phyloP scores from a whole-genome alignment of 2,113 vertebrate genomes.

The Rhipidura dahli region DNA sequence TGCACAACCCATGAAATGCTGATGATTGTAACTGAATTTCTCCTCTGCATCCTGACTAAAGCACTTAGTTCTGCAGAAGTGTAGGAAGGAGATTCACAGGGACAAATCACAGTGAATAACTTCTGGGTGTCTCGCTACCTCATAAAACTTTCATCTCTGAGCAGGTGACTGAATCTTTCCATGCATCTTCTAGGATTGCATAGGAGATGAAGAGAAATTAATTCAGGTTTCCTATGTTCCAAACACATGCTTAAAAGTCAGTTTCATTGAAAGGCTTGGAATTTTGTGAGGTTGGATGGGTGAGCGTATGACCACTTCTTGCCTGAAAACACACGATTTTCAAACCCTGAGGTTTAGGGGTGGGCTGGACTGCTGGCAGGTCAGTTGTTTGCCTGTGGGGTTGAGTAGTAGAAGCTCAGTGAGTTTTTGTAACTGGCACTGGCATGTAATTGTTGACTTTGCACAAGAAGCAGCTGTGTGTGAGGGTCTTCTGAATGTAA shows the following conservation, averaged over 20 bases:
- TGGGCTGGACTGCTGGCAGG: neutral
- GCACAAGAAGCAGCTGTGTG: neutral
- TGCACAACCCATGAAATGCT: neutral
- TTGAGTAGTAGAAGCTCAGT: neutral
- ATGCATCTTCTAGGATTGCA: neutral
- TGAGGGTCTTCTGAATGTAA: neutral
- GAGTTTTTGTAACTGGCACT: neutral
- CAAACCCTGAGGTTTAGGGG: neutral
- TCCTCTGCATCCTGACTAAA: neutral
- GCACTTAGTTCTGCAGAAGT: neutral
- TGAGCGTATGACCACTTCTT: neutral
- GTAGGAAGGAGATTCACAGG: neutral
- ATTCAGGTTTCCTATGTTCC: neutral
- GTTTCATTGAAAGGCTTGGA: neutral
- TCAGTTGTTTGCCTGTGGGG: neutral
- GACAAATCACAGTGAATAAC: neutral
- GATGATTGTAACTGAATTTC: neutral
- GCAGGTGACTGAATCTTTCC: neutral
- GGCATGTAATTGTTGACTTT: neutral
- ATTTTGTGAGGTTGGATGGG: neutral
- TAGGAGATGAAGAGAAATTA: neutral
- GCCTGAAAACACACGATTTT: neutral
- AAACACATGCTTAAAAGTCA: neutral
- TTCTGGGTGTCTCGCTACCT: neutral
- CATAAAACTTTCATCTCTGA: neutral